Conservation (phyloP, 2,888 invertebrate species). For the Furcula furcula region DNA sequence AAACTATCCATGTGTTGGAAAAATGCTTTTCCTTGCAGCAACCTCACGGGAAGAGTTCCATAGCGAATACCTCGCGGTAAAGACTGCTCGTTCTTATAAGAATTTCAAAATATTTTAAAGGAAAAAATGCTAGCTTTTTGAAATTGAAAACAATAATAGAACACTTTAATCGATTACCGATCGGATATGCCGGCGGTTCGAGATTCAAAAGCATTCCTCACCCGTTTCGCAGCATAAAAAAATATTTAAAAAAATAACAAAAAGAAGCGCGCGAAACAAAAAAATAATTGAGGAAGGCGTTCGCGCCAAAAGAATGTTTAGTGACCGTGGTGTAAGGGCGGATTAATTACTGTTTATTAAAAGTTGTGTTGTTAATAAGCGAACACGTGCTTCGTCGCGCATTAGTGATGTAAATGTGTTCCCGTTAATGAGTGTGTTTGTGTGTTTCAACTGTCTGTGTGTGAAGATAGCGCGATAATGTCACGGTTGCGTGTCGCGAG, state of each 20-base stretch:
- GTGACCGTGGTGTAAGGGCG: slow-evolving; percentile 34
- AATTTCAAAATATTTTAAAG: slow-evolving; percentile 42
- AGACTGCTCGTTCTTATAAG: slow-evolving; percentile 64
- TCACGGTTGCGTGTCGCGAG: slow-evolving; percentile 47
- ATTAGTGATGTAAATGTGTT: slow-evolving; percentile 77
- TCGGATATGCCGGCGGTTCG: slow-evolving; percentile 49
- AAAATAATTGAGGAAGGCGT: slow-evolving; percentile 26
- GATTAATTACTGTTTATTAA: slow-evolving; percentile 48
- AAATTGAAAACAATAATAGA: slow-evolving; percentile 34
- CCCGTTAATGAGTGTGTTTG: slow-evolving; percentile 66
- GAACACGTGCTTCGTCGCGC: slow-evolving; percentile 52
- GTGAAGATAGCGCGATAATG: slow-evolving; percentile 42
- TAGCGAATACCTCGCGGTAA: slow-evolving; percentile 82
- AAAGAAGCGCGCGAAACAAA: slow-evolving; percentile 34
- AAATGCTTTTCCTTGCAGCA: slow-evolving; percentile 82
- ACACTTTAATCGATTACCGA: slow-evolving; percentile 53
- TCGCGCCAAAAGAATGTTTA: slow-evolving; percentile 48
- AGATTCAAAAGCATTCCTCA: slow-evolving; percentile 59
- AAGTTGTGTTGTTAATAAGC: slow-evolving; percentile 46
- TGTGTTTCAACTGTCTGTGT: slow-evolving; percentile 66
- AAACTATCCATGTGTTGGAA: slow-evolving; percentile 76
- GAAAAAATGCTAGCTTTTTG: slow-evolving; percentile 34
- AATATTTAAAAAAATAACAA: slow-evolving; percentile 38
- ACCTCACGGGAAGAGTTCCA: slow-evolving; percentile 81
- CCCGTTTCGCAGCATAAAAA: slow-evolving; percentile 60